Conservation (phyloP, 2,888 invertebrate genomes). For the Hartigia nigra region DNA sequence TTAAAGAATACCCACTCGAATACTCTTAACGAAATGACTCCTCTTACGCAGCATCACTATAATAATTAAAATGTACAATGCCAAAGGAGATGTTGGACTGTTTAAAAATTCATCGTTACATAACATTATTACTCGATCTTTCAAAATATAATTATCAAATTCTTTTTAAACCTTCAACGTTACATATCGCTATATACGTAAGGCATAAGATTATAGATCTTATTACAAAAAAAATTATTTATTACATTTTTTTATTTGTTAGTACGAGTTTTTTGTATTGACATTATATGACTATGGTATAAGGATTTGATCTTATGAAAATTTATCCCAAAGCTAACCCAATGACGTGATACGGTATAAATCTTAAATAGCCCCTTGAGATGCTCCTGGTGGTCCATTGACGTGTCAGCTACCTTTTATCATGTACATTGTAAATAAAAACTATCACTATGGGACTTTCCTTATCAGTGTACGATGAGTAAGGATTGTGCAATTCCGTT, state of each 20-base stretch:
- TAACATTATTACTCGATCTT: neutral
- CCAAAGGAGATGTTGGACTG: neutral
- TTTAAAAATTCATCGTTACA: neutral
- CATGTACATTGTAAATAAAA: neutral
- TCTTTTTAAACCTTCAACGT: neutral
- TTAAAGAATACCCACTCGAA: neutral
- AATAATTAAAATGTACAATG: neutral
- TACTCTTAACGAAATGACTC: neutral
- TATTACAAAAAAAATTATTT: no score
- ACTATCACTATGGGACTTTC: neutral
- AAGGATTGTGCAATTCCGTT: slow-evolving; percentile 39
- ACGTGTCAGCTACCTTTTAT: neutral
- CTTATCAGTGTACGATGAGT: neutral
- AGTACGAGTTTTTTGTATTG: neutral
- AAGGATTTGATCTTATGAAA: neutral
- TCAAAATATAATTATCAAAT: neutral
- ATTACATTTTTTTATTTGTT: neutral
- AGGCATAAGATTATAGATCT: no score
- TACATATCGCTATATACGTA: neutral
- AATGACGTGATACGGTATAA: neutral
- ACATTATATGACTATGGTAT: neutral
- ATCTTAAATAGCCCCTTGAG: neutral
- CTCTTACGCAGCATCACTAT: neutral
- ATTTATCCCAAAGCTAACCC: neutral
- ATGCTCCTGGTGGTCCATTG: neutral